Percentiles rank a stretch among this genome's conserved stretches.
These are phyloP conservation scores for Calosoma granatense DNA, from an alignment of 1,140 invertebrate genomes.

Conservation along the genomic window DNA sequence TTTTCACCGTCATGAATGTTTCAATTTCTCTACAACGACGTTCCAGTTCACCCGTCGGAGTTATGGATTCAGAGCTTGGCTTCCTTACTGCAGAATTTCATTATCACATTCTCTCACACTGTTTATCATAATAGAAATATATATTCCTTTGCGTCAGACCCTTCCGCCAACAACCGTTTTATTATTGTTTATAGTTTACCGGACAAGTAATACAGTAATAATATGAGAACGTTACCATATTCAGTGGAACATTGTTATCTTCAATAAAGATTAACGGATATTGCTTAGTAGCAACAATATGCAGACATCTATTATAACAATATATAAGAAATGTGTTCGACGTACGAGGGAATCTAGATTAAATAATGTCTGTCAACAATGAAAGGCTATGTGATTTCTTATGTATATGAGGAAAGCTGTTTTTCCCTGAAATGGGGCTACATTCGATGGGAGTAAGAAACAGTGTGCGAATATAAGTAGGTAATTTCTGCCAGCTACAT, in stretches of 20 bases:
- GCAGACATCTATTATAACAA: too few relatives aligned
- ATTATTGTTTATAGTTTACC: not conserved
- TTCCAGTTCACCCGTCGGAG: not conserved
- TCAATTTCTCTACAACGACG: not conserved
- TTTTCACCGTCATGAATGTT: constrained; percentile 2
- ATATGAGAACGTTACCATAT: not conserved
- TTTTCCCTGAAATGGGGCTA: too few relatives aligned
- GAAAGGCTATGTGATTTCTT: too few relatives aligned
- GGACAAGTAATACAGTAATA: not conserved
- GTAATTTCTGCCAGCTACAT: constrained; percentile 1
- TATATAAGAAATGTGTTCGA: too few relatives aligned
- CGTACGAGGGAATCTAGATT: too few relatives aligned
- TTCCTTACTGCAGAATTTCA: not conserved
- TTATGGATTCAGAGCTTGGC: not conserved
- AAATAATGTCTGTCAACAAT: too few relatives aligned
- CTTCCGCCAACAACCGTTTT: too few relatives aligned
- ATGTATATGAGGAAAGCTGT: too few relatives aligned
- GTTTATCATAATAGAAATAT: not conserved
- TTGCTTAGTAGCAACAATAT: too few relatives aligned
- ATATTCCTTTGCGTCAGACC: not conserved
- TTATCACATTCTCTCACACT: not conserved
- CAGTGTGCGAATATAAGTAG: not conserved
- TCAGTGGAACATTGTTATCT: not conserved
- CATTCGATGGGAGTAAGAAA: too few relatives aligned
- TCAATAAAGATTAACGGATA: too few relatives aligned